Percentiles rank a stretch among this genome's conserved stretches.
phyloP scores from a whole-genome alignment of 2,888 invertebrate genomes.

The Anagyrus pseudococci region DNA sequence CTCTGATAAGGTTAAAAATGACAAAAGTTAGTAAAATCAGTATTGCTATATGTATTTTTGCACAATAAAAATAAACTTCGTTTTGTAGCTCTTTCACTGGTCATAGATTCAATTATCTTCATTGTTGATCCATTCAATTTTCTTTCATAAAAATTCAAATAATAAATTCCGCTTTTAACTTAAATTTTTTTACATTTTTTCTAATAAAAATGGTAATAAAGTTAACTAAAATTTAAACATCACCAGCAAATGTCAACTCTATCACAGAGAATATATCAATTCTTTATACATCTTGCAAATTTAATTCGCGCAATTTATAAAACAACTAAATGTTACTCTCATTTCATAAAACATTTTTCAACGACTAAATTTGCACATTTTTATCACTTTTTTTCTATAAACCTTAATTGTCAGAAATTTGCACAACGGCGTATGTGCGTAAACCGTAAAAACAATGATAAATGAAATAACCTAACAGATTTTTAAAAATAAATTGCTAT shows the following conservation, averaged over 20 bases:
- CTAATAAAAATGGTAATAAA: constrained; percentile 21
- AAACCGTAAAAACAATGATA: background rate
- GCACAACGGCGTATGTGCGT: background rate
- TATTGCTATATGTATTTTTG: background rate
- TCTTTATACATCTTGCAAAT: constrained; percentile 27
- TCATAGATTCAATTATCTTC: constrained; percentile 33
- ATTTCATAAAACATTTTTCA: constrained; percentile 21
- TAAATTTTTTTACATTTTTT: constrained; percentile 26
- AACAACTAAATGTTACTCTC: constrained; percentile 24
- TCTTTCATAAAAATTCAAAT: background rate
- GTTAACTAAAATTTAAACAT: constrained; percentile 23
- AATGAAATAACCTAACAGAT: too few relatives aligned
- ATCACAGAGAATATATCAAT: constrained; percentile 37
- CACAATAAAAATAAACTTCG: background rate
- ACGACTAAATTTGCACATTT: constrained; percentile 25
- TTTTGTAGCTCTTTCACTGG: background rate
- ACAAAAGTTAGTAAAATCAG: background rate
- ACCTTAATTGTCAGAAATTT: constrained; percentile 14
- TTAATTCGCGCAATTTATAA: constrained; percentile 14
- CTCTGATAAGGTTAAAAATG: background rate
- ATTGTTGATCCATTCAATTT: constrained; percentile 30
- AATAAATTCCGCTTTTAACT: constrained; percentile 39
- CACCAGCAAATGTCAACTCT: constrained; percentile 32
- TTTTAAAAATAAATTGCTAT: constrained; percentile 18
- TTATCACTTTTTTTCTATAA: constrained; percentile 24